A percentile compares a stretch with the other conserved stretches of the same genome.
phyloP scores from a whole-genome alignment of 2,113 vertebrate genomes.

The Centropus bengalensis region DNA sequence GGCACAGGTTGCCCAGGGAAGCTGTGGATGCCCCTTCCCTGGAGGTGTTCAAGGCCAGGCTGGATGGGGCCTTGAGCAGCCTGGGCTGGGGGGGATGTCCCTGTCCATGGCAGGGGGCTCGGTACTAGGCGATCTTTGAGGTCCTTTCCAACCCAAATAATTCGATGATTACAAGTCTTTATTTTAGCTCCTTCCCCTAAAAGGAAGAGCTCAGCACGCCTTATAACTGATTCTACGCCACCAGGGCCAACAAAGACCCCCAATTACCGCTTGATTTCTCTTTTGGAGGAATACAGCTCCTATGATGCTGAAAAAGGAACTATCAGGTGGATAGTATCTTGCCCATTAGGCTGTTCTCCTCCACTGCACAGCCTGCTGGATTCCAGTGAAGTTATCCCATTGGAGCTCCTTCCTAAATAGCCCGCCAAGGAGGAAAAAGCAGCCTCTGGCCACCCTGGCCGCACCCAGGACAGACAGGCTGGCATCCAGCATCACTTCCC shows the following conservation, averaged over 20 bases:
- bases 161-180: neutral
- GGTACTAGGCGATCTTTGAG: no score
- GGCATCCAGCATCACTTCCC: neutral
- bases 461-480: fast-evolving
- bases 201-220: neutral
- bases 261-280: neutral
- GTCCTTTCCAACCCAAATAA: no score
- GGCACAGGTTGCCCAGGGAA: no score
- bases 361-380: neutral
- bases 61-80: no score
- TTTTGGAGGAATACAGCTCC: neutral
- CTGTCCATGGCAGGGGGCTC: no score
- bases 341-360: neutral
- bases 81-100: no score
- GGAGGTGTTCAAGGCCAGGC: no score
- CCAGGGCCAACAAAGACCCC: neutral
- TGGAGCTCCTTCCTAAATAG: neutral
- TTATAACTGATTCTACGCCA: neutral
- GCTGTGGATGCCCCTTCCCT: no score
- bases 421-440: fast-evolving
- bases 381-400: neutral
- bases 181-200: neutral
- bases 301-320: neutral
- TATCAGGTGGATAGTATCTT: neutral
- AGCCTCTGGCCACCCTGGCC: fast-evolving